Evolutionary conservation across 2,888 invertebrate genomes (phyloP).

Genomic region (Dryomyza anilis): DNA sequence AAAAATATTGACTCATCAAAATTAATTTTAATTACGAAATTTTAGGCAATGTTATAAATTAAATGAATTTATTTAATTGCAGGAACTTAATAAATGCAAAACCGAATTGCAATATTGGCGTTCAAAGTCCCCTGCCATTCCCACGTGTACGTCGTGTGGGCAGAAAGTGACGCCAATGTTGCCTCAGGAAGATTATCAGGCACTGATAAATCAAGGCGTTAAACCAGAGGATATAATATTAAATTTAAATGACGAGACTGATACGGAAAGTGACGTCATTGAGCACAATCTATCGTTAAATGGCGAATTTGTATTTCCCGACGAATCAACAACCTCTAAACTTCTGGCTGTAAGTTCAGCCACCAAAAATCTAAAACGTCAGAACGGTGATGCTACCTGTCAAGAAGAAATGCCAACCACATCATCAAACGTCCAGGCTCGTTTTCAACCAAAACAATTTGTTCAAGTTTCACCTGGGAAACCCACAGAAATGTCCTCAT

Average conservation of each 20-base stretch:
- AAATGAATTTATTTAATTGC: conserved; percentile 40
- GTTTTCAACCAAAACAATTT: conserved; percentile 23
- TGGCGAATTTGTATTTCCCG: conserved; percentile 52
- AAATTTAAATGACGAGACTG: conserved; percentile 52
- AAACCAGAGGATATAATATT: conserved; percentile 64
- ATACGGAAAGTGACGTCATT: conserved; percentile 49
- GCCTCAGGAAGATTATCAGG: conserved; percentile 67
- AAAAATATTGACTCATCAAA: background rate
- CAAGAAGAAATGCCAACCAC: conserved; percentile 21
- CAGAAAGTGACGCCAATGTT: conserved; percentile 63
- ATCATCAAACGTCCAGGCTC: conserved; percentile 16
- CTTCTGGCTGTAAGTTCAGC: conserved; percentile 54
- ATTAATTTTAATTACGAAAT: background rate
- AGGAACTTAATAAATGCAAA: conserved; percentile 91
- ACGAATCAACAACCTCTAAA: conserved; percentile 57
- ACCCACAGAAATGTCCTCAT: conserved; percentile 32
- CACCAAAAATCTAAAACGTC: conserved; percentile 55
- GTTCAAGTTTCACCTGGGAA: background rate
- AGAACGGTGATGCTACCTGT: conserved; percentile 31
- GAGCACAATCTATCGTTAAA: conserved; percentile 35
- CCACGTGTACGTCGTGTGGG: conserved; percentile 78
- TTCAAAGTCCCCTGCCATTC: conserved; percentile 81
- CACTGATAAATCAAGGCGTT: conserved; percentile 67
- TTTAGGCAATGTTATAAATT: background rate
- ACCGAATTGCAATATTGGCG: conserved; percentile 91